Evolutionary conservation across 2,797 vertebrate genomes (phyloP).

Genomic region (Gallinago stenura): DNA sequence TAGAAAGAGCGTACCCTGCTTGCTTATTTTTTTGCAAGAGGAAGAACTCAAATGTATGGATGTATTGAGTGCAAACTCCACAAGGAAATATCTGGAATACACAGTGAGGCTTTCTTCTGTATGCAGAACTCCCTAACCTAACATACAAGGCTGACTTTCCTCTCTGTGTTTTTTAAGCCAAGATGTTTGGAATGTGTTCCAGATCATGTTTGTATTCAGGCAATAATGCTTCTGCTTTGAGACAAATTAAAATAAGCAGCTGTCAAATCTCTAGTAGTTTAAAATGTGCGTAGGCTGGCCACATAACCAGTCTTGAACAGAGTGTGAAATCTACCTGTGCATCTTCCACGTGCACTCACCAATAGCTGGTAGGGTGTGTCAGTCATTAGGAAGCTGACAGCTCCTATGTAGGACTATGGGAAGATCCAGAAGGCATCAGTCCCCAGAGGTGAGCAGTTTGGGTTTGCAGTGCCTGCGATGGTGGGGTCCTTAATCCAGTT

Average conservation of each 20-base stretch:
- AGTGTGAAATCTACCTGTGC: not conserved
- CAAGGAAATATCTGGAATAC: not conserved
- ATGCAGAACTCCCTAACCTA: not conserved
- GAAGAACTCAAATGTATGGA: not conserved
- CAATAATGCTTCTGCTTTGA: not conserved
- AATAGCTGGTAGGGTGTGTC: not conserved
- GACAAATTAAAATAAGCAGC: not conserved
- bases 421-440: not conserved
- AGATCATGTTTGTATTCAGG: not conserved
- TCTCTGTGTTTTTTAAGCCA: not conserved
- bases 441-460: not conserved
- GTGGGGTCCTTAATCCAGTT: not conserved
- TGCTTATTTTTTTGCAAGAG: not conserved
- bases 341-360: not conserved
- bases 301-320: not conserved
- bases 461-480: not conserved
- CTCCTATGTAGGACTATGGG: fast-evolving
- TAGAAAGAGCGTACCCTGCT: not conserved
- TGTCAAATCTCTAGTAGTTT: not conserved
- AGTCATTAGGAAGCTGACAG: not conserved
- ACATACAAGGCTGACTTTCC: not conserved
- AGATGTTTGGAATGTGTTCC: not conserved
- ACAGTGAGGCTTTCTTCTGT: not conserved
- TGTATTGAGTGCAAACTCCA: not conserved
- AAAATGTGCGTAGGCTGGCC: not conserved